Evolutionary conservation across 2,113 vertebrate genomes (phyloP).

Genomic region (Tor tambroides): DNA sequence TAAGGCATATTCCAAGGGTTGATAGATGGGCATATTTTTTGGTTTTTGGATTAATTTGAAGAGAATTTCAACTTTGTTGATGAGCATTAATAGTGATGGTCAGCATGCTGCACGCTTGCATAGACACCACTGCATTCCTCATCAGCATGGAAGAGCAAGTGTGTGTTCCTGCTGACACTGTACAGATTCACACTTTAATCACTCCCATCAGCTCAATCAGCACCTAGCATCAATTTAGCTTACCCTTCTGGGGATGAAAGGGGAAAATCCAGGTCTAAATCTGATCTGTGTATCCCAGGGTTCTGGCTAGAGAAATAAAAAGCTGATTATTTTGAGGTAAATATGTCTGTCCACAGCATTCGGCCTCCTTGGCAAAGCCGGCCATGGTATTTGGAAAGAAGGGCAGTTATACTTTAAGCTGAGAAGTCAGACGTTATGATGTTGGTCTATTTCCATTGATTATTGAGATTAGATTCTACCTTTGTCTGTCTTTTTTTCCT

Average conservation of each 20-base stretch:
- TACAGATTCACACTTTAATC: conserved; percentile 34
- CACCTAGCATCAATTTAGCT: conserved; percentile 24
- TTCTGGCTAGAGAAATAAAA: conserved; percentile 48
- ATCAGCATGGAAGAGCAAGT: background rate
- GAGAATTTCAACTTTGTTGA: conserved; percentile 18
- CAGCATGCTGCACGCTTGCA: background rate
- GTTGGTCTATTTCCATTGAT: conserved; percentile 42
- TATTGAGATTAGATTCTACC: conserved; percentile 17
- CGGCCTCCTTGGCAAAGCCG: background rate
- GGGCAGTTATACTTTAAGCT: conserved; percentile 22
- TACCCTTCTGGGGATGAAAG: conserved; percentile 16
- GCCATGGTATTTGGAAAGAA: conserved; percentile 32
- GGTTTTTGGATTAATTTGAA: background rate
- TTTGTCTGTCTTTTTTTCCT: too few relatives aligned
- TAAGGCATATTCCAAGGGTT: background rate
- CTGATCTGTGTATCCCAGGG: conserved; percentile 1
- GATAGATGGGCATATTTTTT: background rate
- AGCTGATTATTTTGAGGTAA: conserved; percentile 25
- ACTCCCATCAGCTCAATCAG: conserved; percentile 27
- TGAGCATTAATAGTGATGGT: conserved; percentile 18
- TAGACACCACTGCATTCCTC: background rate
- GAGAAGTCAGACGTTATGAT: conserved; percentile 25
- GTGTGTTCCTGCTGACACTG: background rate
- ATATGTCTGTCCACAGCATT: too few relatives aligned
- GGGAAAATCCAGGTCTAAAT: conserved; percentile 29